These are phyloP conservation scores for Aphis craccivora DNA, from an alignment of 1,140 invertebrate genomes.

Conservation along the genomic window DNA sequence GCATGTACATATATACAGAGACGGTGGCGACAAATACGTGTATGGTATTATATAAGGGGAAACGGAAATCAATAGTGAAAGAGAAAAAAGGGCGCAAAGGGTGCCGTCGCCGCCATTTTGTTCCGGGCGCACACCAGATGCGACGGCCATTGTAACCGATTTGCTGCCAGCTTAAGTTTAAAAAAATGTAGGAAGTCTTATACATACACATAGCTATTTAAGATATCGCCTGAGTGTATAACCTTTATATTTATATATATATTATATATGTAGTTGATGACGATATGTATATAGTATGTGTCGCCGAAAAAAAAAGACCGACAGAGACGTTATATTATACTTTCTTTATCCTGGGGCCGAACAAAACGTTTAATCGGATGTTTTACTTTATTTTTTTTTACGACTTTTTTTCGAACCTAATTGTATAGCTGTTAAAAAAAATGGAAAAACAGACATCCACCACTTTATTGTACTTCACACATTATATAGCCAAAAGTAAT, in stretches of 20 bases:
- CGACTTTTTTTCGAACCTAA: not conserved
- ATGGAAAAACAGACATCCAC: not conserved
- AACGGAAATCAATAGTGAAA: slow-evolving; percentile 51
- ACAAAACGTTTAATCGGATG: slow-evolving; percentile 44
- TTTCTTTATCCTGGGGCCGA: not conserved
- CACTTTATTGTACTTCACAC: not conserved
- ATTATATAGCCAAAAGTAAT: not conserved
- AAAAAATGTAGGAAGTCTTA: not conserved
- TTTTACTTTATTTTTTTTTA: slow-evolving; percentile 40
- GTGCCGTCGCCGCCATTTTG: slow-evolving; percentile 47
- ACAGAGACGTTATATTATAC: slow-evolving; percentile 8
- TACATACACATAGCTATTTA: not conserved
- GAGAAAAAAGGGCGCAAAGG: slow-evolving; percentile 33
- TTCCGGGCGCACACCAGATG: slow-evolving; percentile 28
- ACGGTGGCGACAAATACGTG: not conserved
- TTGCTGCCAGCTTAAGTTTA: slow-evolving; percentile 14
- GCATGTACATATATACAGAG: not conserved
- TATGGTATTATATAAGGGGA: slow-evolving; percentile 15
- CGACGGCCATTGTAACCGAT: slow-evolving; percentile 49
- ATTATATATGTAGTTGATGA: too few relatives aligned
- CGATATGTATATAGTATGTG: not conserved
- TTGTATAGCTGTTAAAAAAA: not conserved
- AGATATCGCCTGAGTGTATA: not conserved
- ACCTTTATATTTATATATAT: too few relatives aligned
- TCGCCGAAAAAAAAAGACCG: slow-evolving; percentile 15